phyloP scores from a whole-genome alignment of 2,113 vertebrate species.

The Chinchilla lanigera region DNA sequence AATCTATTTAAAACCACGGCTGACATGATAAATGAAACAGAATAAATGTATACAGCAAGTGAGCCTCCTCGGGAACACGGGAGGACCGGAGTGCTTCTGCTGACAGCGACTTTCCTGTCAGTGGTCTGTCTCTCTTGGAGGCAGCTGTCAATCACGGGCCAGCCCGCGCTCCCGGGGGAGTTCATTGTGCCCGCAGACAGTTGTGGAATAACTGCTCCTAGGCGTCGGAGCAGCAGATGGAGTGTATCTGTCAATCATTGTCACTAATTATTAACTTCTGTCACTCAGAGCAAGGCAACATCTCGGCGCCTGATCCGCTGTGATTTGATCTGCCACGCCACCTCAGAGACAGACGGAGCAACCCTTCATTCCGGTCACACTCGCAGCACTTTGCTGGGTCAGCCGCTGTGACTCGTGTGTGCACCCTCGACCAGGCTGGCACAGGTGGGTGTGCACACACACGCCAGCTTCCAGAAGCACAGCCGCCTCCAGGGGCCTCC shows the following conservation, averaged over 20 bases:
- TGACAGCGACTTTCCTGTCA: conserved; percentile 89
- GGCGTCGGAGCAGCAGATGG: conserved; percentile 95
- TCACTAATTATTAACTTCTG: conserved; percentile 99
- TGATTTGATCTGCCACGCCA: conserved; percentile 93
- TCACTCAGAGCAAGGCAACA: conserved; percentile 98
- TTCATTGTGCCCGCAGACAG: conserved; percentile 97
- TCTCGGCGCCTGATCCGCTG: conserved; percentile 87
- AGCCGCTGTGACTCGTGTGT: conserved; percentile 88
- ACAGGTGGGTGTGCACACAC: not conserved
- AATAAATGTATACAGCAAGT: conserved; percentile 88
- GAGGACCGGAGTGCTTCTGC: conserved; percentile 83
- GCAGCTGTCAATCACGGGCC: conserved; percentile 99
- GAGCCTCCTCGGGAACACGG: conserved; percentile 82
- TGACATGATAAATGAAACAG: conserved; percentile 89
- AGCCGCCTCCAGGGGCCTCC: not conserved
- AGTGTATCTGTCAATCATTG: conserved; percentile 99
- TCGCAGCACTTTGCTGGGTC: conserved; percentile 88
- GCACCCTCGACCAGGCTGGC: conserved; percentile 63
- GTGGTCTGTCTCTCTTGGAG: conserved; percentile 93
- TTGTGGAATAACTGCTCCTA: conserved; percentile 94
- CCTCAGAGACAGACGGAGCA: conserved; percentile 90
- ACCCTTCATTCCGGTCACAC: conserved; percentile 91
- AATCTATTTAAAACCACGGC: conserved; percentile 86
- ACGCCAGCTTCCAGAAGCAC: not conserved
- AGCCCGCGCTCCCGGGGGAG: conserved; percentile 94